phyloP scores from a whole-genome alignment of 2,888 invertebrate species.

The Orchestes rusci region DNA sequence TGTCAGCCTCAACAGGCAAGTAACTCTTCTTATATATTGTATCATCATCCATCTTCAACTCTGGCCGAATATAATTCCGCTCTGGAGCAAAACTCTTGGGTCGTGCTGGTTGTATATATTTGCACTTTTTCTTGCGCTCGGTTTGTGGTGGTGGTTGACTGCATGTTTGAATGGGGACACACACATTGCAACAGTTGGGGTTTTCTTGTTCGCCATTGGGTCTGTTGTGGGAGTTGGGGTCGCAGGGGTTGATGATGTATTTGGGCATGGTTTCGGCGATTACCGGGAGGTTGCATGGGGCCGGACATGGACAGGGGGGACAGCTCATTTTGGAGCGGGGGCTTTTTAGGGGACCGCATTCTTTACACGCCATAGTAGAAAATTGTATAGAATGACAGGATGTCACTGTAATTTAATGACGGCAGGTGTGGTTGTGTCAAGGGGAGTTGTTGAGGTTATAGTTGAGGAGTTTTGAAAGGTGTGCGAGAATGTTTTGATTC shows the following conservation, averaged over 20 bases:
- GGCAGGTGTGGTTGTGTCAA: no score
- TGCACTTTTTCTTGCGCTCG: conserved; percentile 34
- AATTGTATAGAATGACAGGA: no score
- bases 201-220: conserved; percentile 14
- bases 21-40: conserved; percentile 63
- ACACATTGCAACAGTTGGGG: conserved; percentile 30
- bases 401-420: no score
- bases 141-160: conserved; percentile 27
- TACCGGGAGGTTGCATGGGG: conserved; percentile 30
- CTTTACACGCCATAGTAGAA: no score
- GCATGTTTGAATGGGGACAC: conserved; percentile 32
- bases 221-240: conserved; percentile 21
- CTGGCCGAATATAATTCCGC: conserved; percentile 51
- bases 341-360: no score
- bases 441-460: no score
- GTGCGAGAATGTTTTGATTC: no score
- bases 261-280: conserved; percentile 33
- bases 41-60: conserved; percentile 51
- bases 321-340: conserved; percentile 27
- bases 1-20: conserved; percentile 45
- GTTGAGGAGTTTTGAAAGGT: no score
- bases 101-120: conserved; percentile 50
- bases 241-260: conserved; percentile 33
- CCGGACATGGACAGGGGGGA: conserved; percentile 23
- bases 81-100: conserved; percentile 53